Evolutionary conservation across 1,140 invertebrate genomes (phyloP), one percentile per base, ranked within the genome.

Genomic region (Megathymus violae): DNA sequence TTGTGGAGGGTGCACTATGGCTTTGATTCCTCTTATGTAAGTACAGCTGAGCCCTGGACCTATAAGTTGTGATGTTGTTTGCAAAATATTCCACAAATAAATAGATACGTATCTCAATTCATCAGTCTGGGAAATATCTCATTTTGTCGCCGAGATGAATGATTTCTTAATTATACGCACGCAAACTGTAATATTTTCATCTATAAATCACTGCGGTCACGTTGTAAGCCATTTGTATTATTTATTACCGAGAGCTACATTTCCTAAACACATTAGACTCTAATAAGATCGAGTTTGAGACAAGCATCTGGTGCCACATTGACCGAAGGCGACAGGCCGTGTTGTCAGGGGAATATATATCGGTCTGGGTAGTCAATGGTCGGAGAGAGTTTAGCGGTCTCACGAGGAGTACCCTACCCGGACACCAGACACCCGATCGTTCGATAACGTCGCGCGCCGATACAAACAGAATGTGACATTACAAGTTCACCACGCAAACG

Each of bases 391-490:
- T 69, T n/a, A n/a, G n/a, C 61, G 64, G 67, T 58, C 66, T 75
- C 67, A 62, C 10, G 47, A 66, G 38, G 48, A 62, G 68, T 62
- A 71, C 58, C 51, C 47, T 68, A 60, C 71, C n/a, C n/a, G n/a
- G n/a, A n/a, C n/a, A n/a, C 64, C 62, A 73, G 27, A n/a, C 16
- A 61, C 34, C 50, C 65, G 77, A 82, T 80, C 52, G 25, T 63
- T 66, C 22, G 78, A 84, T 84, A 84, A 77, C 63, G 76, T n/a
- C n/a, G n/a, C n/a, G n/a, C n/a, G n/a, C 77, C 67, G 54, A 58
- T 58, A 67, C 43, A 70, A 66, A 69, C 64, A 67, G 50, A 69
- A 70, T 72, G 69, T 76, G 76, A 82, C 72, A 56, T 66, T 71
- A 74, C 75, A 69, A 78, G 67, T 71, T 64, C 60, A 72, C 25